phyloP scores from a whole-genome alignment of 2,888 invertebrate genomes.

The Drosophila hamatofila region DNA sequence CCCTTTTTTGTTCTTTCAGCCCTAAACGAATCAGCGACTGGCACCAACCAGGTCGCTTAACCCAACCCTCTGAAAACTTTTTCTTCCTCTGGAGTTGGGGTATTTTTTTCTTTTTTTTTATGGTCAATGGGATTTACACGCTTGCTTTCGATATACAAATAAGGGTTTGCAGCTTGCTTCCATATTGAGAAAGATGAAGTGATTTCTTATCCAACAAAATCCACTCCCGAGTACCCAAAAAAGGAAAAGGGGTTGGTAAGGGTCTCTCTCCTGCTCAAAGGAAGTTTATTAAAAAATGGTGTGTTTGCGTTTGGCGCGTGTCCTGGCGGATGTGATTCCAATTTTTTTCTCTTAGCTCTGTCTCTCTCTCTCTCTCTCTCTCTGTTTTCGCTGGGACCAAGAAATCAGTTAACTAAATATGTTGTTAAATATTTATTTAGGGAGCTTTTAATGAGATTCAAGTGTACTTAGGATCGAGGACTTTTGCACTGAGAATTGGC shows the following conservation, averaged over 20 bases:
- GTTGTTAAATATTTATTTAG: slow-evolving; percentile 73
- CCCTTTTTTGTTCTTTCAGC: slow-evolving; percentile 62
- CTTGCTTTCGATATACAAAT: slow-evolving; percentile 80
- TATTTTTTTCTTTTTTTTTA: slow-evolving; percentile 31
- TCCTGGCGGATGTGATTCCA: slow-evolving; percentile 55
- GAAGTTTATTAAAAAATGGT: slow-evolving; percentile 79
- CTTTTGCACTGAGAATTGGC: slow-evolving; percentile 24
- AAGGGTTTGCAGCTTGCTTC: slow-evolving; percentile 59
- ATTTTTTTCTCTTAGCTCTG: background rate
- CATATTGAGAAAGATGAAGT: slow-evolving; percentile 76
- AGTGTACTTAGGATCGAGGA: slow-evolving; percentile 49
- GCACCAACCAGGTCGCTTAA: slow-evolving; percentile 29
- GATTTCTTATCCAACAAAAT: slow-evolving; percentile 79
- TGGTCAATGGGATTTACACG: slow-evolving; percentile 73
- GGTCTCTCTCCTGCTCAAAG: slow-evolving; percentile 32
- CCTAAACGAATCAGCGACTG: slow-evolving; percentile 70
- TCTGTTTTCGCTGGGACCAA: slow-evolving; percentile 11
- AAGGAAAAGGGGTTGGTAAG: slow-evolving; percentile 60
- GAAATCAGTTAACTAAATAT: slow-evolving; percentile 80
- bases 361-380: background rate
- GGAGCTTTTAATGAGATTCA: slow-evolving; percentile 72
- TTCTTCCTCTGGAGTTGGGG: slow-evolving; percentile 13
- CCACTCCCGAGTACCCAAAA: slow-evolving; percentile 55
- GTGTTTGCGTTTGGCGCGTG: slow-evolving; percentile 78
- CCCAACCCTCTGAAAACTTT: slow-evolving; percentile 21